Base-by-base conservation (phyloP, 2,797 vertebrate species). In the Mus minutoides region DNA sequence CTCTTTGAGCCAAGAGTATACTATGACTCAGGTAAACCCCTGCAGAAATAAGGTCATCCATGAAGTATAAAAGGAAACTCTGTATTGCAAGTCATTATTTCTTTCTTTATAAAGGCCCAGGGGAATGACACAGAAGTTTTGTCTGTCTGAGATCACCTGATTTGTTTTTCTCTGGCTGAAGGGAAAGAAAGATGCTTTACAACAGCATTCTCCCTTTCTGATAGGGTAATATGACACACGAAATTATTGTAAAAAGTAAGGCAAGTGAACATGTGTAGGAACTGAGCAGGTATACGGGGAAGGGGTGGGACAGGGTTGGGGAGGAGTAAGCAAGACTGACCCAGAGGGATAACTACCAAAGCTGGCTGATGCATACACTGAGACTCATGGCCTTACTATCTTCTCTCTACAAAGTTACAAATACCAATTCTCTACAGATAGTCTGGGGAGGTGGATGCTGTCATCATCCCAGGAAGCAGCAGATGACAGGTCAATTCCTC, bases 341-440 rank as follows among this genome's bases (percentile, higher is more conserved):
- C 34, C 19, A 21, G 52, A 80, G 52, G 31, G 52, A 67, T 73
- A 64, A 87, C 73, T 84, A 89, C 7, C 46, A 58, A 91, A 83
- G 75, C 21, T 77, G 37, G 24, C 62, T 62, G 69, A 78, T 83
- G 54, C 14, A 17, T 43, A 71, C 2, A 16, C 7, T 6, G 6
- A 21, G 49, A 80, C 46, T 56, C 22, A 56, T 21, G 73, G 3
- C 67, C 56, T 85, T 73, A 49, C 8, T 56, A 29, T 78, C 71
- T 40, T 86, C 5, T 91, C n/a, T 54, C 19, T 82, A 17, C 83
- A 76, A 88, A 88, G 75, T 92, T 67, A 67, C 92, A 94, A 90
- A 94, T 54, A 80, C 31, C 58, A 88, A 21, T 89, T 89, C n/a
- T 85, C 21, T 93, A 67, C 77, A 43, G 40, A 56, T 3, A 2